Percentiles rank a stretch among this genome's conserved stretches.
These are phyloP conservation scores for Cheilosia vulpina DNA, from an alignment of 2,888 invertebrate species.

Conservation along the genomic window DNA sequence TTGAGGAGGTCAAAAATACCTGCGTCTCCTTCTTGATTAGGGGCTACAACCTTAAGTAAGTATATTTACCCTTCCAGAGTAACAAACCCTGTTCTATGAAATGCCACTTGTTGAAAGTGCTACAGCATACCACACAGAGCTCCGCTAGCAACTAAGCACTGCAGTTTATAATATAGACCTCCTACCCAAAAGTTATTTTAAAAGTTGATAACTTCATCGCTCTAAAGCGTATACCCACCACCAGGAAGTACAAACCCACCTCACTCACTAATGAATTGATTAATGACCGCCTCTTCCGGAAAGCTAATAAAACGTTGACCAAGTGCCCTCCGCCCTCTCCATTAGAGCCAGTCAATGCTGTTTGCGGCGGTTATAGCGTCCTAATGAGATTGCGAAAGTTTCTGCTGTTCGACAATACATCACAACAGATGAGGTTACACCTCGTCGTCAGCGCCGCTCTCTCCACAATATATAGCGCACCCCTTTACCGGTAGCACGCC, in stretches of 20 bases:
- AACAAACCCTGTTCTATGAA: no score
- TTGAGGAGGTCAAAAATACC: no score
- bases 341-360: conserved; percentile 46
- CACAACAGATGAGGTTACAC: conserved; percentile 50
- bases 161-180: no score
- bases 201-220: conserved; percentile 32
- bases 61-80: no score
- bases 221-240: neutral
- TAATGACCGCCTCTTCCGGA: conserved; percentile 56
- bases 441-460: conserved; percentile 12
- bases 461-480: conserved; percentile 16
- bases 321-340: conserved; percentile 6
- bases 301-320: conserved; percentile 70
- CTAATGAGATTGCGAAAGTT: conserved; percentile 72
- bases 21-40: no score
- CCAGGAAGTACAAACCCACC: neutral
- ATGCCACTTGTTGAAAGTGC: no score
- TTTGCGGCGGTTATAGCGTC: conserved; percentile 54
- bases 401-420: conserved; percentile 43
- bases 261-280: conserved; percentile 61
- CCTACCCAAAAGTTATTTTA: neutral
- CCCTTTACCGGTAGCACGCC: conserved; percentile 1
- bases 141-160: no score
- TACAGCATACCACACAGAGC: no score
- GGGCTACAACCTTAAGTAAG: no score